phyloP scores from a whole-genome alignment of 1,140 invertebrate species.

The Tetramorium alpestre region DNA sequence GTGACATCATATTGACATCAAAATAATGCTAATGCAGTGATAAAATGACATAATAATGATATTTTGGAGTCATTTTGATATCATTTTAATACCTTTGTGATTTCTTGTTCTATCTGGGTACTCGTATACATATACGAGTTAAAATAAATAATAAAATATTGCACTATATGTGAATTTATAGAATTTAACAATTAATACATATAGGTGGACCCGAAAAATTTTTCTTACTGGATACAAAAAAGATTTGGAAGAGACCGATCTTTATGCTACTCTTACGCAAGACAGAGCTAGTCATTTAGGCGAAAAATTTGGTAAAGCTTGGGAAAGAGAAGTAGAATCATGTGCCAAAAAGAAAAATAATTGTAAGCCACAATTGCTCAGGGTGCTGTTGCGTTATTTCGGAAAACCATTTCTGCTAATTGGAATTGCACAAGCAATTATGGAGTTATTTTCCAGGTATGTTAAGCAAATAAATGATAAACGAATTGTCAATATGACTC shows the following conservation, averaged over 20 bases:
- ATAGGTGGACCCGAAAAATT: slow-evolving; percentile 87
- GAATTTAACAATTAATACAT: slow-evolving; percentile 67
- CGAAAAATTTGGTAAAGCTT: slow-evolving; percentile 86
- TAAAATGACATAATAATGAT: too few relatives aligned
- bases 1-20: too few relatives aligned
- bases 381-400: slow-evolving; percentile 84
- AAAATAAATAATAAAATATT: neutral
- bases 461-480: slow-evolving; percentile 16
- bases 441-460: slow-evolving; percentile 86
- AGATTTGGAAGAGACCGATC: slow-evolving; percentile 87
- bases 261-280: slow-evolving; percentile 88
- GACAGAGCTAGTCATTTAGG: slow-evolving; percentile 87
- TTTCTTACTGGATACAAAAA: slow-evolving; percentile 87
- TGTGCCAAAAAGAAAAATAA: slow-evolving; percentile 62
- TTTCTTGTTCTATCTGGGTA: too few relatives aligned
- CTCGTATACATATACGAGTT: neutral
- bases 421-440: slow-evolving; percentile 84
- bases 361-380: slow-evolving; percentile 82
- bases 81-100: too few relatives aligned
- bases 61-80: too few relatives aligned
- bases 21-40: too few relatives aligned
- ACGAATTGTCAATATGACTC: neutral
- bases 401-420: slow-evolving; percentile 83
- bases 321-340: slow-evolving; percentile 83
- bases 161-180: neutral